phyloP scores from a whole-genome alignment of 2,888 invertebrate species.

The Pristionchus mayeri region DNA sequence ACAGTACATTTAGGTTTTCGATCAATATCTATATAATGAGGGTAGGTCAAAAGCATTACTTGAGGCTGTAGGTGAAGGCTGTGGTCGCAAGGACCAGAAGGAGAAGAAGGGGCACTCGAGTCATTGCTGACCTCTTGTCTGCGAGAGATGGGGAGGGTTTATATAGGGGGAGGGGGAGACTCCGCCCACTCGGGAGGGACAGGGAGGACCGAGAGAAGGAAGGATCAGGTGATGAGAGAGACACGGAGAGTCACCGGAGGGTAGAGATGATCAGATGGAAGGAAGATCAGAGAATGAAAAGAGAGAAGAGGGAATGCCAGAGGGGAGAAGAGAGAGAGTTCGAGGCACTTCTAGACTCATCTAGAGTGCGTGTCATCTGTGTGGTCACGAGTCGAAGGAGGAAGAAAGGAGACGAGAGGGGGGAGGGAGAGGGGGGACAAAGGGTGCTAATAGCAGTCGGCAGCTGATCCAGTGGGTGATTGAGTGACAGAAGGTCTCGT shows the following conservation, averaged over 20 bases:
- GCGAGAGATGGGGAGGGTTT: not conserved
- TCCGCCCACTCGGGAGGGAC: constrained; percentile 24
- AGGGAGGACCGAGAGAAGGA: constrained; percentile 26
- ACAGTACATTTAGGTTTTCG: not conserved
- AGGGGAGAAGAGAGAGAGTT: not conserved
- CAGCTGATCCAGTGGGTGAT: not conserved
- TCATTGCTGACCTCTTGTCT: constrained; percentile 19
- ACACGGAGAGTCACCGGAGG: not conserved
- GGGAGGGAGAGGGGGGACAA: constrained; percentile 19
- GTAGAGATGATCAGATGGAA: not conserved
- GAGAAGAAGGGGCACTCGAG: constrained; percentile 1
- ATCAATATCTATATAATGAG: not conserved
- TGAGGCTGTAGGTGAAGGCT: constrained; percentile 27
- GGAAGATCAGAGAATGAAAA: not conserved
- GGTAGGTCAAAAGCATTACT: not conserved
- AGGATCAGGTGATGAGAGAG: not conserved
- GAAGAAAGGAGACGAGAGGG: not conserved
- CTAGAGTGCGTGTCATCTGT: not conserved
- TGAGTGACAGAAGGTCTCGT: not conserved
- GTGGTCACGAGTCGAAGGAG: not conserved
- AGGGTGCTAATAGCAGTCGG: constrained; percentile 1
- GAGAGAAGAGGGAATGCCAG: constrained; percentile 3
- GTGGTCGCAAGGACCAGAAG: not conserved
- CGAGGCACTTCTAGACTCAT: not conserved
- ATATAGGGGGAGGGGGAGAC: not conserved